Evolutionary conservation across 2,888 invertebrate genomes (phyloP).

Genomic region (Meganola albula): DNA sequence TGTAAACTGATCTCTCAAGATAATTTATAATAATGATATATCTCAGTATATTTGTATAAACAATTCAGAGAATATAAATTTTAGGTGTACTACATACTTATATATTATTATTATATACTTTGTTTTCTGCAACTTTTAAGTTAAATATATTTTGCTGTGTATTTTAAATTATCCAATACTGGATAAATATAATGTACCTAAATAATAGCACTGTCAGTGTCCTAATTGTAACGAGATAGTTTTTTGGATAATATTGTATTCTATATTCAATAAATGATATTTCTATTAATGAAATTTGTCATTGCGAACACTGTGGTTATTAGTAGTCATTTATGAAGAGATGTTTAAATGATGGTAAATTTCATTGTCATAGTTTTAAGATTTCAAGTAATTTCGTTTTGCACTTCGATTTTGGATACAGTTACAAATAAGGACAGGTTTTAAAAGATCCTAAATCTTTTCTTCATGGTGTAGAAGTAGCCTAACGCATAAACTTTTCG

Average conservation of each 20-base stretch:
- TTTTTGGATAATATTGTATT: constrained; percentile 76
- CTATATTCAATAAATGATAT: constrained; percentile 76
- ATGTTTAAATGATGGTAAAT: constrained; percentile 68
- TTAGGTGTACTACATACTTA: constrained; percentile 62
- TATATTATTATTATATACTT: constrained; percentile 50
- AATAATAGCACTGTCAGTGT: constrained; percentile 69
- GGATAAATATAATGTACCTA: constrained; percentile 61
- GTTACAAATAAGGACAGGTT: constrained; percentile 65
- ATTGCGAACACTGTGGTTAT: constrained; percentile 69
- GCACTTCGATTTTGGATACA: constrained; percentile 70
- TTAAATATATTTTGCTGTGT: constrained; percentile 56
- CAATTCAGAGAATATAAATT: constrained; percentile 67
- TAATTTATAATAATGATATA: constrained; percentile 73
- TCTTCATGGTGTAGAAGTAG: constrained; percentile 69
- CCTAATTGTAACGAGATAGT: constrained; percentile 70
- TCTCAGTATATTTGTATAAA: constrained; percentile 73
- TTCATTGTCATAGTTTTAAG: constrained; percentile 76
- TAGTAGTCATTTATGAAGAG: constrained; percentile 70
- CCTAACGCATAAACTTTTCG: constrained; percentile 51
- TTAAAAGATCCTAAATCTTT: constrained; percentile 54
- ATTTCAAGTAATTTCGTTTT: constrained; percentile 72
- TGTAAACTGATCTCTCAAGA: constrained; percentile 75
- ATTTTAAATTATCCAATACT: constrained; percentile 59
- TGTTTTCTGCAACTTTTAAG: constrained; percentile 61
- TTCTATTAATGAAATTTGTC: constrained; percentile 74